Percentiles rank a stretch among this genome's conserved stretches.
phyloP scores from a whole-genome alignment of 2,888 invertebrate genomes.

The Gymnoscelis rufifasciata region DNA sequence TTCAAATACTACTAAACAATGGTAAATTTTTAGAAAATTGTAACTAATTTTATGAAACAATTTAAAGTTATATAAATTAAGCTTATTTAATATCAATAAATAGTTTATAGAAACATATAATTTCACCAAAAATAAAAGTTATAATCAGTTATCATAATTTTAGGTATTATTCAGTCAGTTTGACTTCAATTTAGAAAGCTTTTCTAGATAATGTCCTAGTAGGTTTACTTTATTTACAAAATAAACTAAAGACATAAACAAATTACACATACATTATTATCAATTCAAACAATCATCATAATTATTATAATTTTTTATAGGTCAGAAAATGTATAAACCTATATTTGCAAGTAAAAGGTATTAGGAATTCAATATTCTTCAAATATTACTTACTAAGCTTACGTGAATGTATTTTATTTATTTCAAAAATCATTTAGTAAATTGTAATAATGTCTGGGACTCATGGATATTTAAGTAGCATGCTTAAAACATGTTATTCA shows the following conservation, averaged over 20 bases:
- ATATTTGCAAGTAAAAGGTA: not conserved
- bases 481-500: no score
- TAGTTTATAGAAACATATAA: no score
- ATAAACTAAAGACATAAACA: not conserved
- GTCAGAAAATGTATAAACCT: no score
- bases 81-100: no score
- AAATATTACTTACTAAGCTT: no score
- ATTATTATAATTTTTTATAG: not conserved
- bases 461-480: no score
- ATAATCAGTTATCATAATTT: not conserved
- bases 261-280: not conserved
- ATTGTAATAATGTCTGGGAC: no score
- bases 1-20: not conserved
- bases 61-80: not conserved
- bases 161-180: constrained; percentile 18
- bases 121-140: not conserved
- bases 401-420: no score
- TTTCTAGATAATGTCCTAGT: constrained; percentile 4
- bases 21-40: not conserved
- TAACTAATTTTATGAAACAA: not conserved
- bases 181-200: constrained; percentile 15
- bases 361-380: no score
- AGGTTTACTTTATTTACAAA: constrained; percentile 11
- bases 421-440: no score
- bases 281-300: not conserved